Percentiles rank a stretch among this genome's conserved stretches.
phyloP scores from a whole-genome alignment of 92 coral and sea anemone species.

The Paragorgia papillata region DNA sequence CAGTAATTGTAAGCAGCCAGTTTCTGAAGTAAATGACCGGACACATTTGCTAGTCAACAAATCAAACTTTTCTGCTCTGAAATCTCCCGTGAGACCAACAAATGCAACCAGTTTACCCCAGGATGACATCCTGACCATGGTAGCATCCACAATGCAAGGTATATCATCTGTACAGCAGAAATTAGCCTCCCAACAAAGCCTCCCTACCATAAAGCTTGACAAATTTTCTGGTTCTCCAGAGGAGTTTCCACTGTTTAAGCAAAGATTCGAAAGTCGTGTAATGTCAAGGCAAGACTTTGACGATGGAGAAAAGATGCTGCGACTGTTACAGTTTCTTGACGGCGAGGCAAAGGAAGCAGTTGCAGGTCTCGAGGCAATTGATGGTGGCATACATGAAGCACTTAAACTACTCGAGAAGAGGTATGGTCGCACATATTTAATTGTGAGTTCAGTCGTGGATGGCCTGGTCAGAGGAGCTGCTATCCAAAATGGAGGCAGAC shows the following conservation, averaged over 20 bases:
- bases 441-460: constrained; percentile 51
- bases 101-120: neutral
- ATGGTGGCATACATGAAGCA: constrained; percentile 24
- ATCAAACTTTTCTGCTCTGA: neutral
- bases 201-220: constrained; percentile 55
- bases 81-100: constrained; percentile 2
- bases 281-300: constrained; percentile 46
- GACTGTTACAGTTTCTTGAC: constrained; percentile 51
- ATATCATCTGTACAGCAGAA: constrained; percentile 30
- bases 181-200: constrained; percentile 39
- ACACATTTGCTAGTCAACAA: neutral
- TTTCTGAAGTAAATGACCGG: neutral
- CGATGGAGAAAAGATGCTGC: constrained; percentile 60
- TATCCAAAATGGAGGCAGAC: constrained; percentile 20
- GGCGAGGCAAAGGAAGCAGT: constrained; percentile 57
- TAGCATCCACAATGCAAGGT: constrained; percentile 25
- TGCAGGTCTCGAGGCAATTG: constrained; percentile 34
- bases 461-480: constrained; percentile 45
- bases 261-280: constrained; percentile 55
- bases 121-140: constrained; percentile 9
- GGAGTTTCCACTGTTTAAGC: constrained; percentile 53
- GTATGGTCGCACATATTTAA: constrained; percentile 48
- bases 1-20: neutral
- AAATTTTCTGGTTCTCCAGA: constrained; percentile 43
- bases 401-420: constrained; percentile 29